Conservation (phyloP, 2,113 vertebrate species). For the Pardalotus punctatus region DNA sequence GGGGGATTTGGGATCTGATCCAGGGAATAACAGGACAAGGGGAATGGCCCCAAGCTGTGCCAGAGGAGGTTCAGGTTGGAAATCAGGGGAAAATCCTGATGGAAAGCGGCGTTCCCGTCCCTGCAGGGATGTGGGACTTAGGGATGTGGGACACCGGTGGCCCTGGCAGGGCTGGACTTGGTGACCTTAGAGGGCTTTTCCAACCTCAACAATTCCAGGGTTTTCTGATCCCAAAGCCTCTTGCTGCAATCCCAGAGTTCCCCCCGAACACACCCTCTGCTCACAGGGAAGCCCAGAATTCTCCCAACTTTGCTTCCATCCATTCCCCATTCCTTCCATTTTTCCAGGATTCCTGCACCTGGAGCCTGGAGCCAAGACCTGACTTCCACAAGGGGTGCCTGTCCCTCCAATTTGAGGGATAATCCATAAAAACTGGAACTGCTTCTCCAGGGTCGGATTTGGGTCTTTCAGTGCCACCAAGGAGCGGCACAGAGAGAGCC, state of each 20-base stretch:
- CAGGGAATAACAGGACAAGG: background rate
- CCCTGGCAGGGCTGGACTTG: background rate
- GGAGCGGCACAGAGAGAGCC: accelerated
- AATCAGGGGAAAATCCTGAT: background rate
- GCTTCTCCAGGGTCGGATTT: background rate
- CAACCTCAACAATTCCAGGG: background rate
- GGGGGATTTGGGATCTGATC: background rate
- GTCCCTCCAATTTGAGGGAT: background rate
- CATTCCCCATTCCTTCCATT: accelerated
- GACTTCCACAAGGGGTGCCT: background rate
- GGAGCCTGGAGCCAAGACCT: background rate
- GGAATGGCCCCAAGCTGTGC: accelerated
- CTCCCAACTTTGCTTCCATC: accelerated
- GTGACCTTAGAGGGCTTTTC: background rate
- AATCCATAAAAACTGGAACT: background rate
- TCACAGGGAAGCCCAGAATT: background rate
- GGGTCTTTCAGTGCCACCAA: background rate
- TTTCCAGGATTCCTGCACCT: background rate
- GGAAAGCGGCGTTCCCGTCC: background rate
- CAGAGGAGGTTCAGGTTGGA: background rate
- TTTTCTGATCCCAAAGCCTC: background rate
- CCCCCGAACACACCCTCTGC: accelerated
- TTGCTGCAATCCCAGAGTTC: background rate
- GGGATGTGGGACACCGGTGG: background rate
- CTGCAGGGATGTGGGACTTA: background rate